phyloP scores from a whole-genome alignment of 2,113 vertebrate genomes.

The Herpetotheres cachinnans region DNA sequence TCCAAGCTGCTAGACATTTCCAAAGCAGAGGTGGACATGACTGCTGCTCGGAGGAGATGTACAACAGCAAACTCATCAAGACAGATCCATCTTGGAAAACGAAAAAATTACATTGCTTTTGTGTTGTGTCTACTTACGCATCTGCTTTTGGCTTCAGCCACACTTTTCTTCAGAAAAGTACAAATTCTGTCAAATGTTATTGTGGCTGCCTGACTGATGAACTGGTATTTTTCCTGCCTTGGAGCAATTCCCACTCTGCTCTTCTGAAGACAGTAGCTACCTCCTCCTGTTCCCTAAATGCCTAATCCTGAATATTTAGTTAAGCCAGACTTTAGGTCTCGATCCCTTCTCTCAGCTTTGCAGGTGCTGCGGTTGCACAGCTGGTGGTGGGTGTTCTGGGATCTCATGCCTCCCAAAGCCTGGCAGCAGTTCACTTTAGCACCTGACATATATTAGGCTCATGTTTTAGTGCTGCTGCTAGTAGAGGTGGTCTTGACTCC shows the following conservation, averaged over 20 bases:
- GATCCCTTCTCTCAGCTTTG: background rate
- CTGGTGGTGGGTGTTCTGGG: background rate
- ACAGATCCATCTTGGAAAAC: background rate
- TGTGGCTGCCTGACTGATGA: background rate
- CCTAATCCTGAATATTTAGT: background rate
- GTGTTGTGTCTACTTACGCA: background rate
- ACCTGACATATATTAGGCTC: background rate
- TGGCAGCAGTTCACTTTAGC: background rate
- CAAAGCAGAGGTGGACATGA: background rate
- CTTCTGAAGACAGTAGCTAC: background rate
- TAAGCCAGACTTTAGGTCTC: background rate
- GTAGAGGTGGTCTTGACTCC: background rate
- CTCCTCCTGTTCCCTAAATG: background rate
- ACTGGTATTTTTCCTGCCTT: background rate
- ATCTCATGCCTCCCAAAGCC: background rate
- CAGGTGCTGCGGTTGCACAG: fast-evolving
- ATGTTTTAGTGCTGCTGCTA: background rate
- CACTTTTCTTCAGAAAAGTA: background rate
- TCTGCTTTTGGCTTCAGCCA: background rate
- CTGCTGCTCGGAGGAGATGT: background rate
- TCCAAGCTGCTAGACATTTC: fast-evolving
- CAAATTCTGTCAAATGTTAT: background rate
- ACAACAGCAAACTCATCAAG: background rate
- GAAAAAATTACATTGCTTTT: background rate
- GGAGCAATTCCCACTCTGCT: background rate